Base-by-base conservation (phyloP, 2,797 vertebrate genomes). In the Danio albolineatus region DNA sequence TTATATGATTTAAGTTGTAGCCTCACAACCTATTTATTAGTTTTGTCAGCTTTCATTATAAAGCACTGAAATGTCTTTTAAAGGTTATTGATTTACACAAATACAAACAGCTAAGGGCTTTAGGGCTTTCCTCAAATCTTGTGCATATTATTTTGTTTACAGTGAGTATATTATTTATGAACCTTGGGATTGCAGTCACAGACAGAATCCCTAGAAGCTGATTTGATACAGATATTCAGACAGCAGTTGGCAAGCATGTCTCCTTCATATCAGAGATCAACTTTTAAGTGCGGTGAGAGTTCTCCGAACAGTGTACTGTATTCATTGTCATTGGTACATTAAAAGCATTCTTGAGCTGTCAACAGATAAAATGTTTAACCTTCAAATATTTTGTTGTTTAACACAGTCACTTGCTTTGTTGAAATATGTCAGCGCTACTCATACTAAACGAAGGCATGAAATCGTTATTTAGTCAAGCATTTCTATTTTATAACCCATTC, bases 91-190 rank as follows among this genome's bases (percentile, higher is more conserved):
- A 79, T 62, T 79, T 79, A 46, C 67, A 72, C 59, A 61, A 41
- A 53, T 79, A 51, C 56, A 44, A 79, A 79, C 48, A 79, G 67
- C 77, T 62, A 36, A 17, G 57, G 67, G 48, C 38, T 71, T 71
- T 12, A 46, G 46, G 38, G 48, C 48, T 72, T 60, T 70, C 28
- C 4, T 10, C 13, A 16, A 78, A 61, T 70, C 13, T 53, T 71
- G 19, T 72, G 77, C 67, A 72, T 72, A 79, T 72, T 72, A 79
- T 72, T 72, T 44, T 44, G 77, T 79, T 64, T 64, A 56, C 17
- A 46, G 59, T 36, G 77, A 44, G 38, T 72, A 44, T 43, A 72
- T 79, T 56, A 72, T 79, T 79, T 54, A 79, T 72, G 67, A 72
- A 79, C 16, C 38, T 21, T 54, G 57, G 67, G 67, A 64, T 10